phyloP scores from a whole-genome alignment of 2,113 vertebrate genomes.

The Seriola quinqueradiata region DNA sequence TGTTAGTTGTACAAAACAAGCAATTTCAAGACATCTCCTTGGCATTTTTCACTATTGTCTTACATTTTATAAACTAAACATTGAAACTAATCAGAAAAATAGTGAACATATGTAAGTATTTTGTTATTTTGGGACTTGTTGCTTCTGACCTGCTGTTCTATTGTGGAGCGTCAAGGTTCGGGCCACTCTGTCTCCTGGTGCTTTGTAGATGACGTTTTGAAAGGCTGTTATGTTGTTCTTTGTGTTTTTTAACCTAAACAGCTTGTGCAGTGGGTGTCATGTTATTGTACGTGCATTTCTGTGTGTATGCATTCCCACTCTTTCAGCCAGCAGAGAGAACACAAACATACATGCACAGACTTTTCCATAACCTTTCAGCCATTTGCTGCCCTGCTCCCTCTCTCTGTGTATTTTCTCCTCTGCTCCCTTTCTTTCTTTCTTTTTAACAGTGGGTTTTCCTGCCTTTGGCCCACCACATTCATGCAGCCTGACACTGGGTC shows the following conservation, averaged over 20 bases:
- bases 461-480: conserved; percentile 53
- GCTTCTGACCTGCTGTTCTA: not conserved
- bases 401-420: conserved; percentile 9
- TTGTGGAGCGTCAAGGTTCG: conserved; percentile 11
- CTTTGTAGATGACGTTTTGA: conserved; percentile 35
- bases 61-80: not conserved
- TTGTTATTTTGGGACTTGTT: not conserved
- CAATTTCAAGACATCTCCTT: not conserved
- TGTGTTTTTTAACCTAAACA: conserved; percentile 38
- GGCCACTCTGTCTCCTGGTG: not conserved
- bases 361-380: conserved; percentile 29
- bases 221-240: conserved; percentile 44
- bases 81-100: not conserved
- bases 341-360: conserved; percentile 33
- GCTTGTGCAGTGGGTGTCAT: conserved; percentile 24
- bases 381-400: conserved; percentile 16
- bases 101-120: not conserved
- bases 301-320: conserved; percentile 23
- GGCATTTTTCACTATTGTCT: not conserved
- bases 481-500: conserved; percentile 67
- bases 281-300: conserved; percentile 49
- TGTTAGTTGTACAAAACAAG: not conserved
- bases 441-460: conserved; percentile 53
- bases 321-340: conserved; percentile 25
- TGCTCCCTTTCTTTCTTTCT: not conserved